Base-by-base conservation (phyloP, 2,888 invertebrate genomes). In the Pristionchus arcanus region DNA sequence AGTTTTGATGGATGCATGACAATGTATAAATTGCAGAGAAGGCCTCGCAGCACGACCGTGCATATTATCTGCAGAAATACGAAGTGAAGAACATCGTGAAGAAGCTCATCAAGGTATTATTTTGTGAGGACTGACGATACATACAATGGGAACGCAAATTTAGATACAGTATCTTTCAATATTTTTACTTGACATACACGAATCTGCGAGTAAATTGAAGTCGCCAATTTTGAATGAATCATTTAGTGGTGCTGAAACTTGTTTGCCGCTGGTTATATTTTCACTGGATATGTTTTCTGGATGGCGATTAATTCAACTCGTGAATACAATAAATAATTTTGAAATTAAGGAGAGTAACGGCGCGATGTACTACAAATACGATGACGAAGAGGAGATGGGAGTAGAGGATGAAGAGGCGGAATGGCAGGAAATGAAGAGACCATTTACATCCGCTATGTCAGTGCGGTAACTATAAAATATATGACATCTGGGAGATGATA, bases 1-100 rank as follows among this genome's bases (percentile, higher is more conserved):
- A 74, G 37, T 74, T 19, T 19, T 34, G 3, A 74, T 74, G 34
- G 34, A 25, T 49, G 11, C 7, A 49, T 49, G 11, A 11, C 42
- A 49, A 21, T 7, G 5, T n/a, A 55, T 31, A 53, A 13, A 13
- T 55, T 42, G 83, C 84, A 92, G 92, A 74, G 37, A 59, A 84
- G n/a, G 86, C 89, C 49, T 71, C 84, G 37, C 31, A 31, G 25
- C 83, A 90, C 25, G 91, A 92, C 34, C 91, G 93, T 15, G 90
- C 90, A 16, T 91, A 91, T 31, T 91, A 91, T 71, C 77, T 93
- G n/a, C 93, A 93, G 89, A 88, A 87, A 19, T 93, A 93, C 89
- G 93, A 93, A 89, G 91, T 93, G 34, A 89, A 89, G 83, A 89
- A 89, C 49, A 89, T 89, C 42, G 83, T 89, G 31, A 89, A 89